phyloP scores from a whole-genome alignment of 1,140 invertebrate species.

The Hyphantria cunea region DNA sequence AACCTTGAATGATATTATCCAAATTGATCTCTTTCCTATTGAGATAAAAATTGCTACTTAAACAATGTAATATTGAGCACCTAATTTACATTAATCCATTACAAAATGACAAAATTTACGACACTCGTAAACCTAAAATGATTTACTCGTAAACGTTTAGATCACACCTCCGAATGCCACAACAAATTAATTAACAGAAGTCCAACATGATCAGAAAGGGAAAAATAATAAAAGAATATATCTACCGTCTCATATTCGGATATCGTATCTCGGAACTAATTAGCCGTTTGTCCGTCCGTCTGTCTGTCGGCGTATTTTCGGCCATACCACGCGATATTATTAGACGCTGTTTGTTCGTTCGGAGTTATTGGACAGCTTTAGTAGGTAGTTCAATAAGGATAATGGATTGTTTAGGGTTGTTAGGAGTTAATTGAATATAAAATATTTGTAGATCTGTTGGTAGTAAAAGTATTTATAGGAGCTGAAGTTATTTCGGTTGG shows the following conservation, averaged over 20 bases:
- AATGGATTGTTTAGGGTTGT: conserved; percentile 9
- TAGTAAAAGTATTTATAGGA: too few relatives aligned
- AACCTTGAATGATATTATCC: too few relatives aligned
- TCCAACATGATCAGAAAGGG: conserved; percentile 2
- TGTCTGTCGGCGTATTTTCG: conserved; percentile 10
- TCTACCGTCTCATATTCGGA: conserved; percentile 13
- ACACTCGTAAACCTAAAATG: conserved; percentile 3
- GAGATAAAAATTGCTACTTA: too few relatives aligned
- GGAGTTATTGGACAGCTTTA: conserved; percentile 7
- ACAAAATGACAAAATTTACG: conserved; percentile 3
- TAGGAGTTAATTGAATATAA: too few relatives aligned
- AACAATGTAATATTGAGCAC: too few relatives aligned
- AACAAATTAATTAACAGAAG: conserved; percentile 22
- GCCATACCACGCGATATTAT: conserved; percentile 5
- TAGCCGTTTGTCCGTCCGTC: conserved; percentile 21
- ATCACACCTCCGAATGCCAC: background rate
- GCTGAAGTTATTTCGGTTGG: too few relatives aligned
- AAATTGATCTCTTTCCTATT: too few relatives aligned
- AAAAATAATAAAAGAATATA: conserved; percentile 12
- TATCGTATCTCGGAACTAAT: conserved; percentile 23
- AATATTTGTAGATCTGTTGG: too few relatives aligned
- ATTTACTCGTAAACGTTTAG: background rate
- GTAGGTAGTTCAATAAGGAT: conserved; percentile 5
- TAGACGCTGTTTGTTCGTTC: conserved; percentile 8
- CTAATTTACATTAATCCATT: too few relatives aligned